Percentiles rank a stretch among this genome's conserved stretches.
phyloP scores from a whole-genome alignment of 2,888 invertebrate genomes.

The Creontiades dilutus region DNA sequence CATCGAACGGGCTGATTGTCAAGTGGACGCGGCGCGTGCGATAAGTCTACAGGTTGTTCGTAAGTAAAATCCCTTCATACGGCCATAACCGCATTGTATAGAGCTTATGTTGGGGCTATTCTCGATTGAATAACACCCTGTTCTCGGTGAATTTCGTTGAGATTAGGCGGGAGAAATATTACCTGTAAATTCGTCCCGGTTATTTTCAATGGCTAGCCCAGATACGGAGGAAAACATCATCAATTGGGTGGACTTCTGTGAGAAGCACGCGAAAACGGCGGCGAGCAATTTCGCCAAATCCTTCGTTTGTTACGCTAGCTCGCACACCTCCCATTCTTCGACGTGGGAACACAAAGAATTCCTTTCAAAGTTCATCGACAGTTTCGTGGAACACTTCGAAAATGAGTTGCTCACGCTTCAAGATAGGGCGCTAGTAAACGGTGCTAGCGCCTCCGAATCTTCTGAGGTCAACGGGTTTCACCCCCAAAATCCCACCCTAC shows the following conservation, averaged over 20 bases:
- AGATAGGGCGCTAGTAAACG: conserved; percentile 78
- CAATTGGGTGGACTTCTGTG: conserved; percentile 90
- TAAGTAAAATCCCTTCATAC: neutral
- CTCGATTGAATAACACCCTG: neutral
- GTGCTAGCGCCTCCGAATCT: conserved; percentile 76
- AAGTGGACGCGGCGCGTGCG: neutral
- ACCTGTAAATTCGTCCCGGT: neutral
- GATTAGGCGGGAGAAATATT: neutral
- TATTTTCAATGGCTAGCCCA: conserved; percentile 59
- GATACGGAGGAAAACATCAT: conserved; percentile 74
- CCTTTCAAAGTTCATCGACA: conserved; percentile 89
- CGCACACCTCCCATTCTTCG: conserved; percentile 76
- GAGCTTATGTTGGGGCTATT: neutral
- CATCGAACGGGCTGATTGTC: neutral
- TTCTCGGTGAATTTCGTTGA: neutral
- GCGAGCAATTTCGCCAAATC: conserved; percentile 94
- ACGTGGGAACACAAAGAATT: conserved; percentile 88
- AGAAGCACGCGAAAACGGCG: conserved; percentile 90
- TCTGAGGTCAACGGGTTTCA: conserved; percentile 72
- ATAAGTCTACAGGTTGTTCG: conserved; percentile 3
- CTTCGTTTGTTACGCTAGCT: conserved; percentile 82
- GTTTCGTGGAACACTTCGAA: conserved; percentile 92
- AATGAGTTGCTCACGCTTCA: conserved; percentile 84
- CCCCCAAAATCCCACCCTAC: conserved; percentile 77
- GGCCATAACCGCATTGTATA: conserved; percentile 2